Evolutionary conservation across 2,113 vertebrate genomes (phyloP), one percentile per base, ranked within the genome.

Genomic region (Saguinus midas): DNA sequence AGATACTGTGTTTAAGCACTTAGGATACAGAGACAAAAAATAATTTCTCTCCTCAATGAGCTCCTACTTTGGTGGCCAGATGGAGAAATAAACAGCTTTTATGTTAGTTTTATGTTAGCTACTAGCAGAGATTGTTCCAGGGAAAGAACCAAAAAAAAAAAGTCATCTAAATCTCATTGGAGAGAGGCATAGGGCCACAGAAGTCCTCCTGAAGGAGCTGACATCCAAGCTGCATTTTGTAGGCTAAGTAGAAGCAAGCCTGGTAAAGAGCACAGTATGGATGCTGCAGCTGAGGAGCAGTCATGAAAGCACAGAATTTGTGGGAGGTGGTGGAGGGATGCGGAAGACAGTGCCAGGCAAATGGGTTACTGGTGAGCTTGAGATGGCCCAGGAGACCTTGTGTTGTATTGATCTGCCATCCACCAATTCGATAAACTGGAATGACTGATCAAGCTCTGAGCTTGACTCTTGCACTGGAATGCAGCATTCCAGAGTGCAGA

Each of bases 141-240:
- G 27, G 16, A 90, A 80, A 48, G 55, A 73, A 89, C n/a, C 13
- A 68, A 87, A 45, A 83, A 83, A 83, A 83, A 52, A 79, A 83
- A 12, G 5, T 4, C 48, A 48, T 52, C 18, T 73, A 37, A 29
- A 45, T 84, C 40, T 61, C 20, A 84, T 3, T 27, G 14, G 32
- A 87, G 32, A 91, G 91, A 66, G 66, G 27, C 10, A n/a, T 0
- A 32, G 32, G 17, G 72, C 48, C 57, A 43, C 52, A 40, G 61
- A 32, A n/a, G 45, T 57, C 12, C 6, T 58, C 37, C 23, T 43
- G 27, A 86, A 12, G n/a, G 9, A 13, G 14, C 6, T 3, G 29
- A 20, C 17, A 52, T 18, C 87, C 23, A 18, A 32, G 68, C 21
- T 61, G 55, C 70, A 70, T 20, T 43, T 11, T 61, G 81, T 32